Conservation (phyloP, 2,888 invertebrate genomes). For the Amphipyra berbera region DNA sequence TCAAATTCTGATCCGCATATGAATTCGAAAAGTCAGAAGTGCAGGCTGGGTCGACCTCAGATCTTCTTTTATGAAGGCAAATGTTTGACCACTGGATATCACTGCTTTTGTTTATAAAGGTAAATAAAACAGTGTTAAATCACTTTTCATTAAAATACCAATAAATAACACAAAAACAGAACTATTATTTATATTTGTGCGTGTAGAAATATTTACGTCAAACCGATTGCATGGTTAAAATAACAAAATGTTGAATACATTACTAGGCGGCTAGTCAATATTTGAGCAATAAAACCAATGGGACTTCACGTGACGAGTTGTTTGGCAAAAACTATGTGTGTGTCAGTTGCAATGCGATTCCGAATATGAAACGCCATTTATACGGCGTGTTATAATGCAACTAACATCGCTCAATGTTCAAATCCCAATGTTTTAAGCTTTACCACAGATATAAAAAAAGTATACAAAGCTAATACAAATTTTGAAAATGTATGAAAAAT, state of each 20-base stretch:
- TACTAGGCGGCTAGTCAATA: not conserved
- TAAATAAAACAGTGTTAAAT: too few species aligned
- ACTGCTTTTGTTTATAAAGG: too few species aligned
- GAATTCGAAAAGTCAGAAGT: too few species aligned
- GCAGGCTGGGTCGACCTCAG: too few species aligned
- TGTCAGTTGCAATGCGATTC: slow-evolving; percentile 1
- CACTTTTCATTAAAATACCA: not conserved
- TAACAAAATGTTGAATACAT: slow-evolving; percentile 5
- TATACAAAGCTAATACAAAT: too few species aligned
- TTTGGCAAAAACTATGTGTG: slow-evolving; percentile 9
- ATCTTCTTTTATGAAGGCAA: too few species aligned
- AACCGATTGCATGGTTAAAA: slow-evolving; percentile 4
- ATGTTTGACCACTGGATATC: too few species aligned
- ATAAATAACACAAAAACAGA: not conserved
- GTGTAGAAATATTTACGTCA: not conserved
- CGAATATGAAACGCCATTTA: slow-evolving; percentile 12
- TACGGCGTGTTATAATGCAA: not conserved
- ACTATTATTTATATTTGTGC: not conserved
- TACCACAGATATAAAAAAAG: not conserved
- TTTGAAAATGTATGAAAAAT: too few species aligned
- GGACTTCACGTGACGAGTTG: not conserved
- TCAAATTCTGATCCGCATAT: too few species aligned
- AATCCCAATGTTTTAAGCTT: not conserved
- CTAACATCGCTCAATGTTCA: not conserved
- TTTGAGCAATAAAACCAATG: slow-evolving; percentile 15